A percentile compares a stretch with the other conserved stretches of the same genome.
These are phyloP conservation scores for Heliconius hewitsoni DNA, from an alignment of 1,140 invertebrate genomes.

Conservation along the genomic window DNA sequence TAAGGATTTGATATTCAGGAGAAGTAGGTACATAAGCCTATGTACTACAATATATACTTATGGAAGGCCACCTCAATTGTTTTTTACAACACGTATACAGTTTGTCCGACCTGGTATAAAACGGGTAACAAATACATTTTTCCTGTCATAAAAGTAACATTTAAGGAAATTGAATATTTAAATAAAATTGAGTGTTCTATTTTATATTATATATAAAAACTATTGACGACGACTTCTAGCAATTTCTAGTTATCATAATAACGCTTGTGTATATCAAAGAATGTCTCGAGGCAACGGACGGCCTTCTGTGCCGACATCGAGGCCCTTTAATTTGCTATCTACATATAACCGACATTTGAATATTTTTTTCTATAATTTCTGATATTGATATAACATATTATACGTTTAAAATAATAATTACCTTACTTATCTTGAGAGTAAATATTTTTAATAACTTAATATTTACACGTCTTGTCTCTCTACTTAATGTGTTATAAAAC, in stretches of 20 bases:
- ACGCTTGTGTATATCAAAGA: conserved; percentile 56
- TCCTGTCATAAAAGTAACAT: neutral
- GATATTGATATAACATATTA: neutral
- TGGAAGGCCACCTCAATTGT: conserved; percentile 39
- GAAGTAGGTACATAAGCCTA: conserved; percentile 16
- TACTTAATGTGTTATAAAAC: too few species aligned
- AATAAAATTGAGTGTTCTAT: neutral
- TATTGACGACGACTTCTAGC: conserved; percentile 59
- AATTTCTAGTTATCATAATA: conserved; percentile 63
- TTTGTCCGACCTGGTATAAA: neutral
- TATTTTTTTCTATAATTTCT: neutral
- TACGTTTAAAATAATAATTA: neutral
- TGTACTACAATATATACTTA: conserved; percentile 24
- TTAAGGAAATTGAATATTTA: neutral
- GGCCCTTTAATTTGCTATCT: conserved; percentile 70
- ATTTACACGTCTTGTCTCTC: too few species aligned
- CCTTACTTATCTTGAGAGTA: too few species aligned
- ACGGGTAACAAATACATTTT: neutral
- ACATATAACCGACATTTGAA: neutral
- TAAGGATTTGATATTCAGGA: conserved; percentile 44
- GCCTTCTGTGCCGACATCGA: conserved; percentile 58
- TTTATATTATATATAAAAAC: neutral
- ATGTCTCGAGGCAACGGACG: conserved; percentile 52
- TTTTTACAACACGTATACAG: conserved; percentile 18
- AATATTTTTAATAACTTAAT: too few species aligned